Percentiles rank a stretch among this genome's conserved stretches.
Evolutionary conservation across 2,888 invertebrate genomes (phyloP).

Genomic region (Meliscaeva auricollis): DNA sequence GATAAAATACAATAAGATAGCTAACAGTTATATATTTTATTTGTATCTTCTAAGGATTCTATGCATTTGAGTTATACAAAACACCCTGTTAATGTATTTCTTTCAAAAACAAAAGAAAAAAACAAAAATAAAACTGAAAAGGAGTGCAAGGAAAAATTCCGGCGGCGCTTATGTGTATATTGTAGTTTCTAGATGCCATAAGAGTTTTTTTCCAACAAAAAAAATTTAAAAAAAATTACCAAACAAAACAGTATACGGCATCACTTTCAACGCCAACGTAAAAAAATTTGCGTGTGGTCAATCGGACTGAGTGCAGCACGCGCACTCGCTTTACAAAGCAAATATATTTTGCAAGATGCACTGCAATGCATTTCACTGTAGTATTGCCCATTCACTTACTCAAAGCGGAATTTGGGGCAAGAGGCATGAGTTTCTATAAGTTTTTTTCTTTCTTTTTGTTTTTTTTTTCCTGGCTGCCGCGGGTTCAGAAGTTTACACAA

Average conservation of each 20-base stretch:
- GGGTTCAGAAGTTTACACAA: slow-evolving; percentile 52
- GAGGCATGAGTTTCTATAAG: slow-evolving; percentile 46
- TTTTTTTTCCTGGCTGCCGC: not conserved
- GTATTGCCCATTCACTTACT: slow-evolving; percentile 52
- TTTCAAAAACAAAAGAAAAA: not conserved
- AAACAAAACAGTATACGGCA: slow-evolving; percentile 52
- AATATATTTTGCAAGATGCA: slow-evolving; percentile 22
- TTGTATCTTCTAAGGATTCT: no score
- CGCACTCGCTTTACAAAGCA: slow-evolving; percentile 26
- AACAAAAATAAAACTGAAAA: not conserved
- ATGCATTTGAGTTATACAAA: not conserved
- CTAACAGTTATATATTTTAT: no score
- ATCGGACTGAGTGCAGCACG: slow-evolving; percentile 44
- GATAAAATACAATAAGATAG: no score
- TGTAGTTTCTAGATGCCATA: not conserved
- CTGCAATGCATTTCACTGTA: slow-evolving; percentile 13
- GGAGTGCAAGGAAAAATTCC: slow-evolving; percentile 49
- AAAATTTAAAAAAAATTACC: slow-evolving; percentile 12
- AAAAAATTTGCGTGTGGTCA: slow-evolving; percentile 73
- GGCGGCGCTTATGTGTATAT: slow-evolving; percentile 62
- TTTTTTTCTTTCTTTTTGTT: not conserved
- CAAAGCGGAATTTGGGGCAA: slow-evolving; percentile 56
- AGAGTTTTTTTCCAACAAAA: not conserved
- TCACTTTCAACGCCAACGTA: slow-evolving; percentile 75
- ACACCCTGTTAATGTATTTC: not conserved